Percentiles rank a stretch among this genome's conserved stretches.
Conservation (phyloP, 2,797 vertebrate genomes). For the Platalea minor region DNA sequence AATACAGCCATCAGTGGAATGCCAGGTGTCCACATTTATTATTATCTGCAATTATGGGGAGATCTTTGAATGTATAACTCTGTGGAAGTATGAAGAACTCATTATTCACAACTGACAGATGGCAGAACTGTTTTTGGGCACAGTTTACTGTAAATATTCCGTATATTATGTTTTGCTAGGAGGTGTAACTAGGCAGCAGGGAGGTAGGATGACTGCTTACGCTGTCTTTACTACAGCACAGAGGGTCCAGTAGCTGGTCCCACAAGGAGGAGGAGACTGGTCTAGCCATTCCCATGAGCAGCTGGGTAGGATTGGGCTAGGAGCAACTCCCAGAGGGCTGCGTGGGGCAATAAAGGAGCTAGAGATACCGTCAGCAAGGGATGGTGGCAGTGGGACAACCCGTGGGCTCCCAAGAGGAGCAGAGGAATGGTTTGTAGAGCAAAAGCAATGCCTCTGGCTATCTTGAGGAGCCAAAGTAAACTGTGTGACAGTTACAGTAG, state of each 20-base stretch:
- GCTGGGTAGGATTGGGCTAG: neutral
- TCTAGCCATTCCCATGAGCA: neutral
- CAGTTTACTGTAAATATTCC: neutral
- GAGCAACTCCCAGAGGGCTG: neutral
- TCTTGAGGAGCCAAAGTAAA: neutral
- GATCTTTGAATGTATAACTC: neutral
- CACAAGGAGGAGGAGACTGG: neutral
- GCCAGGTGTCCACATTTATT: neutral
- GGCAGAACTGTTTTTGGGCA: neutral
- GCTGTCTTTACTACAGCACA: neutral
- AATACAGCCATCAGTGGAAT: neutral
- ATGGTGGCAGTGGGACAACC: neutral
- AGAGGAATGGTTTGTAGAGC: neutral
- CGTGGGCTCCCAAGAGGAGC: fast-evolving
- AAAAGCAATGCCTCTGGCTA: neutral
- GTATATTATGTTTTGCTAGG: neutral
- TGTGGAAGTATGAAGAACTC: neutral
- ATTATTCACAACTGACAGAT: slow-evolving; percentile 1
- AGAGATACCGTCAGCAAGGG: neutral
- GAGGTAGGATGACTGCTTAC: neutral
- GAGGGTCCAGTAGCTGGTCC: neutral
- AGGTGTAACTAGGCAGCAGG: neutral
- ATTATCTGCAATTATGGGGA: neutral
- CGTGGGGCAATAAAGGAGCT: fast-evolving
- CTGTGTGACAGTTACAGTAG: neutral